Evolutionary conservation across 1,140 invertebrate genomes (phyloP).

Genomic region (Micrasema longulum): DNA sequence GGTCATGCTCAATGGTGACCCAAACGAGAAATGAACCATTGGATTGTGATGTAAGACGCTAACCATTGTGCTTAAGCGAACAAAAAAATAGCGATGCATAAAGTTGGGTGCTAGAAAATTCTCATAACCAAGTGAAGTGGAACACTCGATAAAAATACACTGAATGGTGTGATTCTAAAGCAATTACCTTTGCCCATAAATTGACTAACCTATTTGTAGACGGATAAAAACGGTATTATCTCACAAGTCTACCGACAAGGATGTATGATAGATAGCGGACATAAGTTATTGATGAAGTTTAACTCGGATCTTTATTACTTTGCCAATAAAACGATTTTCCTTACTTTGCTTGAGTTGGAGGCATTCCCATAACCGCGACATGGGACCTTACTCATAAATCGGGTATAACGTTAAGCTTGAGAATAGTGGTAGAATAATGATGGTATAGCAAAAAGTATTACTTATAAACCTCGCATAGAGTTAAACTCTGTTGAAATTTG

Average conservation of each 20-base stretch:
- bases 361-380: too few species aligned
- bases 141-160: slow-evolving; percentile 17
- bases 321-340: too few species aligned
- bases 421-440: too few species aligned
- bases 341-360: too few species aligned
- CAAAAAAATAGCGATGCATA: neutral
- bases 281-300: too few species aligned
- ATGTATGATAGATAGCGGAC: neutral
- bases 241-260: slow-evolving; percentile 16
- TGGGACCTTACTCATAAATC: too few species aligned
- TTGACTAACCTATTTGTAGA: slow-evolving; percentile 27
- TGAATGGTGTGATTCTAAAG: slow-evolving; percentile 4
- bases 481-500: too few species aligned
- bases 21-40: neutral
- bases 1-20: neutral
- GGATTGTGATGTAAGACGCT: neutral
- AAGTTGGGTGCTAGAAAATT: slow-evolving; percentile 10
- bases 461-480: too few species aligned
- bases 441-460: too few species aligned
- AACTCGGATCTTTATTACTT: too few species aligned
- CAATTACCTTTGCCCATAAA: slow-evolving; percentile 17
- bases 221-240: slow-evolving; percentile 21
- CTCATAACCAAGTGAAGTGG: neutral
- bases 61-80: neutral
- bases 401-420: too few species aligned